phyloP scores from a whole-genome alignment of 2,113 vertebrate genomes.

The Mormyrus lacerda region DNA sequence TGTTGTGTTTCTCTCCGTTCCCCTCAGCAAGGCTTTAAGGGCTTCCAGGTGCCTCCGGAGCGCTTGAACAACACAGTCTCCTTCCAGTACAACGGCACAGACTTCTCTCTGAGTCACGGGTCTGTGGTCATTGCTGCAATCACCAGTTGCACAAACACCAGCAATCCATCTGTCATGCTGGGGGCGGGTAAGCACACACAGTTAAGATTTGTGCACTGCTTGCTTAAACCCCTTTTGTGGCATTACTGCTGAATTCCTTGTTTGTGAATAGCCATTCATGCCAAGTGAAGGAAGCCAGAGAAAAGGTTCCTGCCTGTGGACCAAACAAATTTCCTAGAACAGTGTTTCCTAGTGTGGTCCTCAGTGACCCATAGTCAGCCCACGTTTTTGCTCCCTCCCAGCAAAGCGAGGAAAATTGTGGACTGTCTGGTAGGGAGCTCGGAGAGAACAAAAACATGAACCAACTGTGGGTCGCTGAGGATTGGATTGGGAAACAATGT shows the following conservation, averaged over 20 bases:
- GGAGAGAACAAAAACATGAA: neutral
- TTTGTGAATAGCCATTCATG: neutral
- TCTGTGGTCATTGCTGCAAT: constrained; percentile 96
- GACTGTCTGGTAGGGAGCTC: neutral
- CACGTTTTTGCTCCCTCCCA: too few species aligned
- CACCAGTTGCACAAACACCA: constrained; percentile 98
- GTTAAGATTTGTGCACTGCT: neutral
- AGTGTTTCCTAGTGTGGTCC: neutral
- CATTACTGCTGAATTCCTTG: neutral
- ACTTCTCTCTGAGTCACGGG: constrained; percentile 76
- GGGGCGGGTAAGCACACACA: constrained; percentile 73
- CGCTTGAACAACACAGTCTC: constrained; percentile 52
- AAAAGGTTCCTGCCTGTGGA: neutral
- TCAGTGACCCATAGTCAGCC: too few species aligned
- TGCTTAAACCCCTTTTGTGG: neutral
- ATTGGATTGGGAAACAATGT: neutral
- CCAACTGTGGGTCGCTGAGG: neutral
- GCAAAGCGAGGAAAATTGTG: neutral
- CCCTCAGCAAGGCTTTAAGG: constrained; percentile 92
- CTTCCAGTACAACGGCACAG: constrained; percentile 66
- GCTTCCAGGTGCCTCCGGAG: constrained; percentile 77
- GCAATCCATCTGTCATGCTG: constrained; percentile 96
- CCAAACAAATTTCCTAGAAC: neutral
- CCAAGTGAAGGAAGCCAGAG: neutral
- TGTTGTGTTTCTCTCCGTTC: neutral